Percentiles rank a stretch among this genome's conserved stretches.
Conservation (phyloP, 1,140 invertebrate genomes). For the Scaptomyza montana region DNA sequence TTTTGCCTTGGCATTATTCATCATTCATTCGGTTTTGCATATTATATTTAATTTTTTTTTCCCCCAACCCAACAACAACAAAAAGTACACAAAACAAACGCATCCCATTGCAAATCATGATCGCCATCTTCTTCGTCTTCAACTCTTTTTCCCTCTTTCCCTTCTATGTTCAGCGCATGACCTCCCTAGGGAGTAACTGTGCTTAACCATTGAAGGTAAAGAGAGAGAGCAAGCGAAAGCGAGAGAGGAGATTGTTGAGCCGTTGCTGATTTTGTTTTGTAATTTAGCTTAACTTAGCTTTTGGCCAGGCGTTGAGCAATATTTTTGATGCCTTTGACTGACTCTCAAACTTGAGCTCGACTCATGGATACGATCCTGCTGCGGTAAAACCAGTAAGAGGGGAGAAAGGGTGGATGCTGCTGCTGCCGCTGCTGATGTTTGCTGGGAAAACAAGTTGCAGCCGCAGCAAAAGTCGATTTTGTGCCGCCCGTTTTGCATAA, state of each 20-base stretch:
- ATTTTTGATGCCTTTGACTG: slow-evolving; percentile 47
- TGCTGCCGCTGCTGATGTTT: background rate
- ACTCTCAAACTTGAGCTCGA: background rate
- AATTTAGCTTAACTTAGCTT: slow-evolving; percentile 21
- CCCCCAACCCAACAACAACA: background rate
- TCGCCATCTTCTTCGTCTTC: no score
- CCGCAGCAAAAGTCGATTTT: slow-evolving; percentile 14
- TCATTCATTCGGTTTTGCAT: background rate
- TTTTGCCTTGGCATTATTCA: slow-evolving; percentile 6
- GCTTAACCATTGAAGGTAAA: slow-evolving; percentile 21
- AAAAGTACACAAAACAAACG: background rate
- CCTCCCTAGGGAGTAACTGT: slow-evolving; percentile 73
- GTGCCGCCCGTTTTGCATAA: slow-evolving; percentile 65
- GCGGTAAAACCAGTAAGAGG: background rate
- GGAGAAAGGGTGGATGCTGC: background rate
- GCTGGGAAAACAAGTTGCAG: slow-evolving; percentile 48
- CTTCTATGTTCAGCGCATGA: slow-evolving; percentile 41
- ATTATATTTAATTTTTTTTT: no score
- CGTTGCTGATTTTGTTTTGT: slow-evolving; percentile 50
- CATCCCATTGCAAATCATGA: slow-evolving; percentile 14
- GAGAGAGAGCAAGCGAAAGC: background rate
- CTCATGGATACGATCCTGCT: background rate
- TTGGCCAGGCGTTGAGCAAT: slow-evolving; percentile 33
- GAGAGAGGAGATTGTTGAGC: slow-evolving; percentile 3
- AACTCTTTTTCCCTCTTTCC: background rate